Base-by-base conservation (phyloP, 2,113 vertebrate species). In the Hystrix cristata region DNA sequence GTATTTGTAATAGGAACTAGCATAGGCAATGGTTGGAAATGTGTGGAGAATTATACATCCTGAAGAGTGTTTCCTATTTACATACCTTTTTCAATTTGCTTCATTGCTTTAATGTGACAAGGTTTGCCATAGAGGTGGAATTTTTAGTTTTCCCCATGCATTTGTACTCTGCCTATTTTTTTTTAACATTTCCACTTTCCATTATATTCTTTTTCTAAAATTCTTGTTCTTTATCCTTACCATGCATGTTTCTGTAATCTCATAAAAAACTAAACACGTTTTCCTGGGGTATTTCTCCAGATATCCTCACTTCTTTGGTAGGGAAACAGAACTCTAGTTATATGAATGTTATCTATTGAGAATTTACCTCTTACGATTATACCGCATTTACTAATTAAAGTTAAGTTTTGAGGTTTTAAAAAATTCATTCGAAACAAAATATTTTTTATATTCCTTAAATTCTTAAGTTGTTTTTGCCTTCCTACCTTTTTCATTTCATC, bases 181-280 rank as follows among this genome's bases (percentile, higher is more conserved):
- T 85, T 96, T 95, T 94, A 87, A 82, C 46, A 93, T 86, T 90
- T 92, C 55, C 90, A 34, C 85, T 96, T 95, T 64, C 13, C n/a
- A 87, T 81, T 96, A 65, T 96, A 79, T 89, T 96, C 31, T 90
- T 95, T 95, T 96, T 71, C 65, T 91, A 90, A 97, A 95, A 78
- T 91, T 94, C 69, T 96, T 97, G 3, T 89, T 97, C 72, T 87
- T 96, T 95, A 80, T 95, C 62, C 48, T 97, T 94, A 46, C 95
- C 60, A 23, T 89, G 48, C 55, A 76, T 96, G n/a, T 93, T 94
- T 88, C 55, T 74, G 51, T 97, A 81, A 79, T 87, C 67, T 94
- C 90, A 21, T 95, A 48, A 69, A 69, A 89, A 94, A 96, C 76
- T 72, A 92, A 96, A 87, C 10, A 65, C 5, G 79, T 97, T 97